These are phyloP conservation scores for Heliconius hortense DNA, from an alignment of 2,888 invertebrate species.

Conservation along the genomic window DNA sequence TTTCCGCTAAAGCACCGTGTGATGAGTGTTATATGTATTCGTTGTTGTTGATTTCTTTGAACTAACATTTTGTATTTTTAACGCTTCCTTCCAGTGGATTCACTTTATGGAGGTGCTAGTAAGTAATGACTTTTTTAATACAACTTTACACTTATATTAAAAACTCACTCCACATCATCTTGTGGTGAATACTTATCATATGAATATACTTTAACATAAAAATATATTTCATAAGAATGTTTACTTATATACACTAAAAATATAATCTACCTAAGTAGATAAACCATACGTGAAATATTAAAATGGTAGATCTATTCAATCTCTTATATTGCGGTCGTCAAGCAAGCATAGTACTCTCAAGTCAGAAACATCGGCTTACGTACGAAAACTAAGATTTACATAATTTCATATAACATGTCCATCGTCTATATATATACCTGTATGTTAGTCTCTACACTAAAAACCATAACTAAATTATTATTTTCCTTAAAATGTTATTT, in stretches of 20 bases:
- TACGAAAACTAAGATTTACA: constrained; percentile 33
- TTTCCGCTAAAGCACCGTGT: constrained; percentile 57
- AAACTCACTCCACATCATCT: neutral
- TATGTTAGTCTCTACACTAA: constrained; percentile 18
- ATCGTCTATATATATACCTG: constrained; percentile 2
- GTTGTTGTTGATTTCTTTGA: constrained; percentile 39
- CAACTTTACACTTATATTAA: neutral
- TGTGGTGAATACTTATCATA: neutral
- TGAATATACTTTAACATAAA: neutral
- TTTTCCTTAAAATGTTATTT: neutral
- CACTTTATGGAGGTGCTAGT: constrained; percentile 88
- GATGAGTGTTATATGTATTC: constrained; percentile 49
- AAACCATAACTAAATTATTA: constrained; percentile 29
- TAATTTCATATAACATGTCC: constrained; percentile 31
- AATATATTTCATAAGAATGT: neutral
- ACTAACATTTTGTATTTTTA: constrained; percentile 58
- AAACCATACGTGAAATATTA: constrained; percentile 2
- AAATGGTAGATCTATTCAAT: constrained; percentile 7
- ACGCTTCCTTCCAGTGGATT: constrained; percentile 84
- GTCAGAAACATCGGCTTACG: constrained; percentile 20
- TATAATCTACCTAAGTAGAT: constrained; percentile 10
- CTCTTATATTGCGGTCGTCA: constrained; percentile 18
- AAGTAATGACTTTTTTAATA: constrained; percentile 65
- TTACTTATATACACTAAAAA: neutral
- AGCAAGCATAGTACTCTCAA: constrained; percentile 22